A percentile compares a stretch with the other conserved stretches of the same genome.
Conservation (phyloP, 2,113 vertebrate species). For the Gymnobelideus leadbeateri region DNA sequence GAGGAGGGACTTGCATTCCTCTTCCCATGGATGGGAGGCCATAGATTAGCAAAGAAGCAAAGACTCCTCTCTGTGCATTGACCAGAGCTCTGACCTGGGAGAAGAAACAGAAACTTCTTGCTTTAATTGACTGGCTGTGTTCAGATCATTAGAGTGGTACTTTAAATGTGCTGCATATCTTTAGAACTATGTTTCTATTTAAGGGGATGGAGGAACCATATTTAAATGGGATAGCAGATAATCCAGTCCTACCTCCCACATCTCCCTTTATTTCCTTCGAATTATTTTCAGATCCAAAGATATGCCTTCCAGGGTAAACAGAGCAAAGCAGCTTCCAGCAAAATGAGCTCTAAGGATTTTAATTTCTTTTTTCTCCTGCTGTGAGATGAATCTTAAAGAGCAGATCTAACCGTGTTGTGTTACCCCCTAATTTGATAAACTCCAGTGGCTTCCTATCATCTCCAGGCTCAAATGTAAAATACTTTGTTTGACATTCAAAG, state of each 20-base stretch:
- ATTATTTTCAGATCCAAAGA: conserved; percentile 79
- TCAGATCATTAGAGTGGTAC: conserved; percentile 74
- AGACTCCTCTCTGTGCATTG: conserved; percentile 21
- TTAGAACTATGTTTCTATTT: conserved; percentile 65
- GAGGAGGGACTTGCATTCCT: conserved; percentile 40
- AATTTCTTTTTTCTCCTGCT: conserved; percentile 49
- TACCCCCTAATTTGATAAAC: neutral
- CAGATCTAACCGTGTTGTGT: neutral
- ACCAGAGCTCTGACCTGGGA: conserved; percentile 47
- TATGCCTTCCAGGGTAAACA: conserved; percentile 72
- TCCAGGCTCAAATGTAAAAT: neutral
- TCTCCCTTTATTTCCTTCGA: conserved; percentile 70
- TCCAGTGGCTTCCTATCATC: neutral
- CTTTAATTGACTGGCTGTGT: neutral
- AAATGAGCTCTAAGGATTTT: conserved; percentile 38
- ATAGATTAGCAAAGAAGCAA: conserved; percentile 49
- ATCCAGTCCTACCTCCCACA: conserved; percentile 39
- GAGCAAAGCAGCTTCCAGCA: conserved; percentile 60
- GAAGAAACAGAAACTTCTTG: conserved; percentile 26
- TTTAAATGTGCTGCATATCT: conserved; percentile 81
- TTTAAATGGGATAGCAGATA: conserved; percentile 47
- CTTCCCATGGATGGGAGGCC: conserved; percentile 79
- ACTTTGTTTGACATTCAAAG: neutral
- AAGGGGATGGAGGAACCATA: conserved; percentile 56
- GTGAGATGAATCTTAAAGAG: neutral